Percentiles rank a stretch among this genome's conserved stretches.
These are phyloP conservation scores for Troides aeacus DNA, from an alignment of 2,888 invertebrate species.

Conservation along the genomic window DNA sequence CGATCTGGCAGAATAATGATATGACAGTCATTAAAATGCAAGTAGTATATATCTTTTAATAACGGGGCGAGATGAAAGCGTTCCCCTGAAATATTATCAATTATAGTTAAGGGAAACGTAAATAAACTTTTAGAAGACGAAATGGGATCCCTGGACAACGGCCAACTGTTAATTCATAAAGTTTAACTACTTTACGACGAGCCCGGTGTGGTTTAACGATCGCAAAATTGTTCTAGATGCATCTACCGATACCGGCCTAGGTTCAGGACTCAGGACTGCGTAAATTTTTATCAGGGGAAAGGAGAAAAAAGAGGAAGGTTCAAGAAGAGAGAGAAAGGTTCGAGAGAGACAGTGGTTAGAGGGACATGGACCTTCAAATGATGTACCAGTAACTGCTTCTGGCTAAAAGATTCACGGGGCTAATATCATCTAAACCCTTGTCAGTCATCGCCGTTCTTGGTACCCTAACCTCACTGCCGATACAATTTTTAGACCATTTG, in stretches of 20 bases:
- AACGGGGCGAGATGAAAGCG: conserved; percentile 54
- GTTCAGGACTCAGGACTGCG: neutral
- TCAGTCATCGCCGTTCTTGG: too few species aligned
- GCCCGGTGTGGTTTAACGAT: conserved; percentile 51
- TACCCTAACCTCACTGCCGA: too few species aligned
- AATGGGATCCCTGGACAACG: conserved; percentile 49
- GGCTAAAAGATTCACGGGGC: too few species aligned
- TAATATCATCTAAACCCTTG: too few species aligned
- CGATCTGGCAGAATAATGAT: conserved; percentile 10
- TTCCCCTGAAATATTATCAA: conserved; percentile 58
- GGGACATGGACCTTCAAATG: too few species aligned
- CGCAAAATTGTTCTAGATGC: conserved; percentile 48
- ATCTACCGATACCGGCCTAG: conserved; percentile 3
- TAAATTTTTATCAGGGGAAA: neutral
- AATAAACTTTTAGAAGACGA: conserved; percentile 54
- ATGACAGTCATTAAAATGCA: conserved; percentile 9
- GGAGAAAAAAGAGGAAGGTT: too few species aligned
- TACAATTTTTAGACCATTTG: too few species aligned
- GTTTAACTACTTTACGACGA: conserved; percentile 60
- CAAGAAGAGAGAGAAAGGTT: too few species aligned
- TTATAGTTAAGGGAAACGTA: conserved; percentile 60
- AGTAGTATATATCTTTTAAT: conserved; percentile 20
- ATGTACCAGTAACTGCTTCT: too few species aligned
- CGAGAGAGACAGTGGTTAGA: too few species aligned
- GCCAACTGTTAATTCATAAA: conserved; percentile 75